Base-by-base conservation (phyloP, 2,888 invertebrate species). In the Hypena proboscidalis region DNA sequence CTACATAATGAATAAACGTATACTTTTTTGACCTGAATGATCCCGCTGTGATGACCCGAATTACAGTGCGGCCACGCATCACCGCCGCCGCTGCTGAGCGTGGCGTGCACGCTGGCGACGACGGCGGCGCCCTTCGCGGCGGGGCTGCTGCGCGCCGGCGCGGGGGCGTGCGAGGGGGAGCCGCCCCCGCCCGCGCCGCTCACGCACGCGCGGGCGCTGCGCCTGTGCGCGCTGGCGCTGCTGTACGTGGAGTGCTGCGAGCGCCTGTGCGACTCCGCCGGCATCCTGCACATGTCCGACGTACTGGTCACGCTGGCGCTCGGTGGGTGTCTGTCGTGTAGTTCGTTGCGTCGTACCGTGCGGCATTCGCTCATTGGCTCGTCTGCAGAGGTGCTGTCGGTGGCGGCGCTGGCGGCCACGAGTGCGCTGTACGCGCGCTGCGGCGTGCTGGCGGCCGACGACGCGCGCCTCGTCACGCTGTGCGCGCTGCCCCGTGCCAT, bases 201-300 rank as follows among this genome's bases (percentile, higher is more conserved):
- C 32, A 13, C 38, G 36, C 34, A 14, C 49, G 35, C 32, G 19
- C 33, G 34, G 14, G 35, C 39, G 29, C 31, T 19, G 23, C 47
- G 45, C 45, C 39, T 74, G 36, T 72, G 75, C n/a, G 81, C 81
- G 6, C 62, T 86, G 31, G 37, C 58, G 45, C 59, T 86, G 58
- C 53, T 85, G 38, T 86, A 83, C 50, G 73, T 67, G 10, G 83
- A 85, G 50, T 84, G 84, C 57, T 83, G 85, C 53, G 68, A 69
- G 48, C 61, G 77, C 23, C 58, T 84, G 38, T 38, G 65, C 3
- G 77, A 75, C 29, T 80, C 75, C 2, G 84, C 78, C 45, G 84
- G 85, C 14, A 64, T 70, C 20, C 40, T 84, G 38, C 64, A 72
- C 25, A 35, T 58, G 5, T 35, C 38, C 2, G 68, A 73, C 42